Evolutionary conservation across 1,140 invertebrate genomes (phyloP), one percentile per base, ranked within the genome.

Genomic region (Oryzaephilus surinamensis): DNA sequence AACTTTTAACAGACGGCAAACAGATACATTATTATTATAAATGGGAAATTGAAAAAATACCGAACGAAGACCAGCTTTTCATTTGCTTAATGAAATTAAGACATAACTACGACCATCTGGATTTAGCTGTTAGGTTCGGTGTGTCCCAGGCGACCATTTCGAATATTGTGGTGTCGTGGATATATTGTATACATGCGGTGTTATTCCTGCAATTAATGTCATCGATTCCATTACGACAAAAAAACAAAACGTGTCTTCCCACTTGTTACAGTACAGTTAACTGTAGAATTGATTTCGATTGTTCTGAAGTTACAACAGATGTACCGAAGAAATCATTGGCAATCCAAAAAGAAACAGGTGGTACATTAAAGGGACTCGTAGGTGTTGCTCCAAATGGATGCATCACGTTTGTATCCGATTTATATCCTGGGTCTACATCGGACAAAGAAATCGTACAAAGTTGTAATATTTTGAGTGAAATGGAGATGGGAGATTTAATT

Each of bases 361-460:
- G 46, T 12, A 49, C 43, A 4, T 34, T 45, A 12, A 52, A 47
- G 38, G 23, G 15, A 4, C 26, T 51, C 13, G 21, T 51, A 13
- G 38, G 42, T 21, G 36, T 51, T 27, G 46, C 49, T 14, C 49
- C 42, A 29, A 51, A 51, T 45, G 49, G 45, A 10, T 42, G 45
- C 16, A 24, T 45, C 27, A 49, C 46, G 6, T 52, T 20, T 44
- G 41, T 40, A 6, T 49, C 46, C 18, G 19, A 35, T 15, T 36
- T 48, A 12, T 49, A 46, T 42, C 43, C 44, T 21, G 43, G 46
- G 6, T 38, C 40, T 7, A 36, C 17, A 21, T 49, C 43, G 26
- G 58, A 52, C 30, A 49, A 52, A 36, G 41, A 20, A 20, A 20
- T 20, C 8, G 19, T 20, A 4, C 19, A 46, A 34, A 33, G 39